These are phyloP conservation scores for Atopsyche davidsoni DNA, from an alignment of 1,140 invertebrate genomes.

Conservation along the genomic window DNA sequence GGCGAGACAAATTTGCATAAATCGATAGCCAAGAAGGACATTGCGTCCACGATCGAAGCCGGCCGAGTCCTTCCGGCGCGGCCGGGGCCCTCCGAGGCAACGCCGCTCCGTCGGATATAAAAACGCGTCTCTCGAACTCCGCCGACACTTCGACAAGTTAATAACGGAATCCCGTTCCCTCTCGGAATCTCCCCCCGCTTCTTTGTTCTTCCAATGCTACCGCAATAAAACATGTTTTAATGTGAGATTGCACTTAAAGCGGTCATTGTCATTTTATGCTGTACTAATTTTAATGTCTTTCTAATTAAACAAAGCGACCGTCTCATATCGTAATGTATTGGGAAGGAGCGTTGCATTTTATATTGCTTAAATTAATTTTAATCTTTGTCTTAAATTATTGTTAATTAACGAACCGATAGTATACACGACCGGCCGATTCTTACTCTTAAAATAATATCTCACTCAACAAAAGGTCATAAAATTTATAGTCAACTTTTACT, in stretches of 20 bases:
- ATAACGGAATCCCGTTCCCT: slow-evolving; percentile 7
- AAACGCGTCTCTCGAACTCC: neutral
- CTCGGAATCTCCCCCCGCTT: neutral
- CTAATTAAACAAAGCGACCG: neutral
- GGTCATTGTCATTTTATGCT: neutral
- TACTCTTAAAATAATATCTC: too few species aligned
- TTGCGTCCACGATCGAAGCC: slow-evolving; percentile 7
- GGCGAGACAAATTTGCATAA: slow-evolving; percentile 27
- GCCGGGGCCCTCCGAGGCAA: neutral
- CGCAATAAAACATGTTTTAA: neutral
- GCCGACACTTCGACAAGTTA: slow-evolving; percentile 9
- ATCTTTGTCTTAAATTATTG: too few species aligned
- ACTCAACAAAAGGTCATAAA: too few species aligned
- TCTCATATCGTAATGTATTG: too few species aligned
- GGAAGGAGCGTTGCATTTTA: too few species aligned
- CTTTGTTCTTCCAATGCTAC: neutral
- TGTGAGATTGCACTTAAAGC: neutral
- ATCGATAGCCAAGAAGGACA: slow-evolving; percentile 27
- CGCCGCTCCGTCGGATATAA: neutral
- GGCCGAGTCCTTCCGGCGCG: neutral
- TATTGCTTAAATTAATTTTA: too few species aligned
- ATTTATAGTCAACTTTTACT: too few species aligned
- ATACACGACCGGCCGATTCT: too few species aligned
- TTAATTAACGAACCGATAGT: too few species aligned
- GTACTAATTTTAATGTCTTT: slow-evolving; percentile 7